These are phyloP conservation scores for Crenichthys baileyi DNA, from an alignment of 2,797 vertebrate species.

Conservation along the genomic window DNA sequence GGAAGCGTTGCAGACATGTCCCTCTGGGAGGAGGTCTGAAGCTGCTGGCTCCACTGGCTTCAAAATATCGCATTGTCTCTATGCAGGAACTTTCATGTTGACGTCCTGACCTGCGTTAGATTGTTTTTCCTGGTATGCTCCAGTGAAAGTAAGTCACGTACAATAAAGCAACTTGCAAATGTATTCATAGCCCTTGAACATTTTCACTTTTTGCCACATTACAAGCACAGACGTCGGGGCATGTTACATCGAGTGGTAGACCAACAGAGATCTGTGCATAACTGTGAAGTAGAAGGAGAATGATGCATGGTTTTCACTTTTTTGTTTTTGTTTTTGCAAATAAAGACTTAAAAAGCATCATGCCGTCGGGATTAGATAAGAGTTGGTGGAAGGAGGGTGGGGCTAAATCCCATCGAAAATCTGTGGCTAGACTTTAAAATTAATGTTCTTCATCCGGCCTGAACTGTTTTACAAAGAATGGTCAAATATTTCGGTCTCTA, in stretches of 20 bases:
- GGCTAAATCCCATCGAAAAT: background rate
- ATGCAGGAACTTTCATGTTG: conserved; percentile 25
- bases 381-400: too few relatives aligned
- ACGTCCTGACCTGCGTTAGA: conserved; percentile 31
- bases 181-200: background rate
- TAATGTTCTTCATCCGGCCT: background rate
- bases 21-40: background rate
- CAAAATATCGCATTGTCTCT: background rate
- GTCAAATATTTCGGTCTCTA: background rate
- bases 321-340: background rate
- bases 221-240: background rate
- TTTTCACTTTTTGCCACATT: background rate
- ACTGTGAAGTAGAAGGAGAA: background rate
- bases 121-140: conserved; percentile 5
- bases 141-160: conserved; percentile 47
- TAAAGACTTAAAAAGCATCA: background rate
- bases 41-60: background rate
- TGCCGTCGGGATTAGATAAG: background rate
- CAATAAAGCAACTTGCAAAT: background rate
- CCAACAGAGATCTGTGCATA: background rate
- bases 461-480: background rate
- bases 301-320: background rate
- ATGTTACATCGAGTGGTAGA: background rate
- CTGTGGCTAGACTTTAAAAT: background rate
- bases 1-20: background rate